These are phyloP conservation scores for Muscina levida DNA, from an alignment of 2,888 invertebrate species.

Conservation along the genomic window DNA sequence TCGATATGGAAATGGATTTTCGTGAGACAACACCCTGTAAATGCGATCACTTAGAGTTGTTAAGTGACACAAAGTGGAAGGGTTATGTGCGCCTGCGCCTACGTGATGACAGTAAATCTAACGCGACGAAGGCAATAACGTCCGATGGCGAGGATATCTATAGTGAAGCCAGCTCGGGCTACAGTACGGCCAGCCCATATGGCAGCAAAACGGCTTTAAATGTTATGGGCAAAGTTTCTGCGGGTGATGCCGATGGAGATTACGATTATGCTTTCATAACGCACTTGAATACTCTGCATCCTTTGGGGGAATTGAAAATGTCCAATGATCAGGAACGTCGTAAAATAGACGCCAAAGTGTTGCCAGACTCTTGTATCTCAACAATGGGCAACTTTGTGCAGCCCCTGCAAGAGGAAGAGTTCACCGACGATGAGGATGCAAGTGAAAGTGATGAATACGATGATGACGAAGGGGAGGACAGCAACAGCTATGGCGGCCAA, in stretches of 20 bases:
- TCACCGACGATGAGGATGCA: conserved; percentile 69
- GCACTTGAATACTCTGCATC: conserved; percentile 82
- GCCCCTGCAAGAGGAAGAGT: conserved; percentile 69
- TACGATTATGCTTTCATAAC: conserved; percentile 84
- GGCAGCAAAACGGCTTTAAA: conserved; percentile 56
- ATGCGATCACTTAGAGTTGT: conserved; percentile 70
- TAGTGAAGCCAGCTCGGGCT: conserved; percentile 73
- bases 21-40: conserved; percentile 74
- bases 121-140: not conserved
- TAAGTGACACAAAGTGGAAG: conserved; percentile 76
- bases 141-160: conserved; percentile 68
- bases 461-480: conserved; percentile 64
- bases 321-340: conserved; percentile 52
- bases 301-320: conserved; percentile 77
- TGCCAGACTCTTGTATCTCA: conserved; percentile 76
- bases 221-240: conserved; percentile 30
- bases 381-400: conserved; percentile 73
- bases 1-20: conserved; percentile 81
- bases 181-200: conserved; percentile 68
- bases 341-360: conserved; percentile 69
- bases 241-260: conserved; percentile 66
- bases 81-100: conserved; percentile 77
- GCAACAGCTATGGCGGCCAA: conserved; percentile 22
- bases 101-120: conserved; percentile 70
- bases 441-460: conserved; percentile 66